Evolutionary conservation across 2,797 vertebrate species (phyloP), one percentile per base, ranked within the genome.

Genomic region (Lutra lutra): DNA sequence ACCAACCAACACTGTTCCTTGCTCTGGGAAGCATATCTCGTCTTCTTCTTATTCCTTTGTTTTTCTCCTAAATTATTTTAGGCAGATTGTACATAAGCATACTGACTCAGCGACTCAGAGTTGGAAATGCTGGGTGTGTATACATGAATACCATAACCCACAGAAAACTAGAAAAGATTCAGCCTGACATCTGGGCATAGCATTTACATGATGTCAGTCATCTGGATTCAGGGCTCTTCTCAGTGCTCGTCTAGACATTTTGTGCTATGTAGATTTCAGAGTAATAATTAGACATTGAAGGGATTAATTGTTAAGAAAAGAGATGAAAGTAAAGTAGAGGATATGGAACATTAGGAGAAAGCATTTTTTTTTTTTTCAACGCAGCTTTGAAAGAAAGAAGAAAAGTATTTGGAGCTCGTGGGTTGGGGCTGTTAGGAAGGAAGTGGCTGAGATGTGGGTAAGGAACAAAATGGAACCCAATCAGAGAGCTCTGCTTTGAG

Each of bases 351-450:
- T 48, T 43, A 80, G 46, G 35, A 92, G 21, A 43, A 68, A 38
- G 40, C 72, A 1, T 75, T 75, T 29, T 46, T 46, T 29, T 43
- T 46, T 82, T 95, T 91, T 75, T 29, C 32, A 83, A 64, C 2
- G 25, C 4, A 64, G 25, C 5, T 89, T 89, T 95, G 60, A 40
- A 84, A 92, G 66, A 80, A 93, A 94, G 70, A 66, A 91, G 46
- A 56, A 60, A 95, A 95, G 29, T 84, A 58, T 79, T 87, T 75
- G n/a, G 70, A 86, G 43, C 79, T 87, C 0, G 0, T 38, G 32
- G 58, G 43, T 51, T 35, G 78, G 56, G 38, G 17, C 17, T 85
- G 29, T 88, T 43, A 54, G 27, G 75, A 89, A 95, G 43, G 40
- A 62, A 66, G 60, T 75, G 29, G 46, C 60, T 68, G 75, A 93